Evolutionary conservation across 2,888 invertebrate genomes (phyloP), one percentile per base, ranked within the genome.

Genomic region (Drosophila austrosaltans): DNA sequence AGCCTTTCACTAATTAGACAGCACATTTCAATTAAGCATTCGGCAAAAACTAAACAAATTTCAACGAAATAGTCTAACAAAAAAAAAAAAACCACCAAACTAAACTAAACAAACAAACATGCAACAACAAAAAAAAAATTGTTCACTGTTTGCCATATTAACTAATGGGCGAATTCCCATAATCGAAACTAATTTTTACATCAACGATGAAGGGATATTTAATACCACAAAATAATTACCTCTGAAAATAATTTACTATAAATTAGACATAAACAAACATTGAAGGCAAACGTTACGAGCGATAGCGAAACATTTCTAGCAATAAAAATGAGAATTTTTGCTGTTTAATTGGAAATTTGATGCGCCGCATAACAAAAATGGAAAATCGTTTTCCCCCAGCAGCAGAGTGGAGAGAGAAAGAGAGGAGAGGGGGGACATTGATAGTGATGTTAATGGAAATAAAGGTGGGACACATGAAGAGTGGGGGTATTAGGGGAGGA

Each of bases 261-360:
- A 73, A 72, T 73, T 69, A 54, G 62, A 60, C 25, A 63, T 48
- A 69, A 48, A 57, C 22, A 20, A 57, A 57, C 39, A 57, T 57
- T 39, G 36, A 22, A 65, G 58, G 53, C 62, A 69, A 57, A 63
- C 70, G 62, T 25, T 25, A 56, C 60, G 40, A 56, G 56, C 57
- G 30, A 65, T 58, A 59, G 58, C 62, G 48, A 53, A 48, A 8
- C 66, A 71, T 54, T 69, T 73, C 53, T 75, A 63, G 36, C 39
- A 69, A 88, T 65, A 86, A 81, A 86, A 88, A 81, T 81, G 81
- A 79, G 82, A 89, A 87, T 81, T 89, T 82, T 82, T 71, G 70
- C 61, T 77, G 87, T 87, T 87, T 89, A 84, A 84, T 84, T 84
- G 83, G 83, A 84, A 81, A 84, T 89, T 83, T 75, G 83, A 84